phyloP scores from a whole-genome alignment of 2,113 vertebrate genomes.

The Rhinoptilus africanus region DNA sequence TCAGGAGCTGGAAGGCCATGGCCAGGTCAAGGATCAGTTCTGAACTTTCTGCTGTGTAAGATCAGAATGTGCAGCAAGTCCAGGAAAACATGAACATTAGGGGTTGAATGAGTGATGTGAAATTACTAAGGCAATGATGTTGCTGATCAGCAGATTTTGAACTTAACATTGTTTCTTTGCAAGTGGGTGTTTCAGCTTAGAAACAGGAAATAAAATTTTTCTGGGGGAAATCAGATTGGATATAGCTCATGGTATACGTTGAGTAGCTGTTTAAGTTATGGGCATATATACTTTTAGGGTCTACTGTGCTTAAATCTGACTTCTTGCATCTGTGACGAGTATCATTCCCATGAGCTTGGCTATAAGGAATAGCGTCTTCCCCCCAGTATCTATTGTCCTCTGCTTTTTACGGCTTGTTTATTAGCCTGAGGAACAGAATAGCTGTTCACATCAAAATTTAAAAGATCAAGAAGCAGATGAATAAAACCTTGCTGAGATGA shows the following conservation, averaged over 20 bases:
- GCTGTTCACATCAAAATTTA: not conserved
- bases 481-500: not conserved
- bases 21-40: not conserved
- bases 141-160: not conserved
- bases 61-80: not conserved
- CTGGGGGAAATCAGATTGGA: not conserved
- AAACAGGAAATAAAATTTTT: not conserved
- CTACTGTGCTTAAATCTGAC: not conserved
- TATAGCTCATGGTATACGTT: not conserved
- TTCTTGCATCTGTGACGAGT: not conserved
- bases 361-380: not conserved
- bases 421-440: not conserved
- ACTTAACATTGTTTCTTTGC: not conserved
- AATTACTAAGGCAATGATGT: not conserved
- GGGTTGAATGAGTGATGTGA: not conserved
- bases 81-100: not conserved
- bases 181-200: not conserved
- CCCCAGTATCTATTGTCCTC: not conserved
- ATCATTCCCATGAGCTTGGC: rapidly evolving
- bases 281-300: not conserved
- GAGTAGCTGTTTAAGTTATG: not conserved
- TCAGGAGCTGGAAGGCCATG: not conserved
- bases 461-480: not conserved
- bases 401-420: not conserved
- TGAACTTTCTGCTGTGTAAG: not conserved